Percentiles rank a stretch among this genome's conserved stretches.
phyloP scores from a whole-genome alignment of 2,797 vertebrate genomes.

The Zenarchopterus dispar region DNA sequence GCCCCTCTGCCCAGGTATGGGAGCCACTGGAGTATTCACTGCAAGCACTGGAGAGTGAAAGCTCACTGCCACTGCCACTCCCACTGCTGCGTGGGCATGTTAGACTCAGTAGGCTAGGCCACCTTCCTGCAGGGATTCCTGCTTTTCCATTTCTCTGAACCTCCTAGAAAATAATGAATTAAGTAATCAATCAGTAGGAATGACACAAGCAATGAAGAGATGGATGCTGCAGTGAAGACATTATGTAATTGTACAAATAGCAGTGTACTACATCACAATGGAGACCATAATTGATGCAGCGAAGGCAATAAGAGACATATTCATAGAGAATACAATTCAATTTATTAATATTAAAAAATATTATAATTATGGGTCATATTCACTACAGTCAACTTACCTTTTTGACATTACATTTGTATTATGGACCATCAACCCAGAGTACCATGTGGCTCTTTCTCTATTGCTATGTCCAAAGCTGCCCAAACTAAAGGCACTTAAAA shows the following conservation, averaged over 20 bases:
- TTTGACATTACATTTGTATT: constrained; percentile 10
- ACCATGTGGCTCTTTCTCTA: constrained; percentile 41
- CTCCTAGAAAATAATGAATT: constrained; percentile 77
- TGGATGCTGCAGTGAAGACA: neutral
- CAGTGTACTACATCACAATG: neutral
- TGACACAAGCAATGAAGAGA: neutral
- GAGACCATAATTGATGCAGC: neutral
- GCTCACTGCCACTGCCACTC: constrained; percentile 87
- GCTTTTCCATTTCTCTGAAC: constrained; percentile 85
- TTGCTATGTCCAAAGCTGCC: neutral
- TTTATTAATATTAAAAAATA: neutral
- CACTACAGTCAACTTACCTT: neutral
- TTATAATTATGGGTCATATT: constrained; percentile 19
- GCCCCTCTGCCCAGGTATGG: constrained; percentile 89
- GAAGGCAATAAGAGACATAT: neutral
- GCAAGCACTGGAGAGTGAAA: constrained; percentile 88
- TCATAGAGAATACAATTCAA: neutral
- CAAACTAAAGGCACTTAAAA: too few species aligned
- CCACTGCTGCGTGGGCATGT: constrained; percentile 88
- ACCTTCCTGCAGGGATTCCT: constrained; percentile 77
- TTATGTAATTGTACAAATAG: too few species aligned
- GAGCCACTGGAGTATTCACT: constrained; percentile 91
- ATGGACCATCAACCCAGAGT: constrained; percentile 15
- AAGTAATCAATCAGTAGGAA: constrained; percentile 1
- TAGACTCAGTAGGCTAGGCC: constrained; percentile 83